phyloP scores from a whole-genome alignment of 2,113 vertebrate genomes.

The Crotalus tigris region DNA sequence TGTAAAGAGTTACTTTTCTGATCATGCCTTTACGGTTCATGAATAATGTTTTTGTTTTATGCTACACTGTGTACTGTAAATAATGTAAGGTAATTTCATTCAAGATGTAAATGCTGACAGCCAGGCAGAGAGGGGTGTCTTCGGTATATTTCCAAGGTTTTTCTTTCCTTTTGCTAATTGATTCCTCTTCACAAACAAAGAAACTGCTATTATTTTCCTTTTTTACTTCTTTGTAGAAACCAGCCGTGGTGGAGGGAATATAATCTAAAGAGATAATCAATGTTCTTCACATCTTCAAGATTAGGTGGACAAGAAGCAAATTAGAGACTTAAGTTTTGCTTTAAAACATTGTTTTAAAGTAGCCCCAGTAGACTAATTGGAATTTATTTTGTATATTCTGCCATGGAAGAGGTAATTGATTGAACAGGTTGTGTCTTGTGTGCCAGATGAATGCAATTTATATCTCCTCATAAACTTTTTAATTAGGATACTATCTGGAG shows the following conservation, averaged over 20 bases:
- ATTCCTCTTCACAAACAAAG: background rate
- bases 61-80: background rate
- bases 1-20: background rate
- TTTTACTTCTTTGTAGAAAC: background rate
- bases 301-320: background rate
- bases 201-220: background rate
- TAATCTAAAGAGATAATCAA: background rate
- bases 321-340: background rate
- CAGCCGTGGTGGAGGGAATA: background rate
- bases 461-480: background rate
- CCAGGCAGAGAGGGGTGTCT: background rate
- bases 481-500: background rate
- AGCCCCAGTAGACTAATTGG: background rate
- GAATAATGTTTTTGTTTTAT: background rate
- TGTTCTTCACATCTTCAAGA: background rate
- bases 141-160: background rate
- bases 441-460: background rate
- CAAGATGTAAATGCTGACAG: background rate
- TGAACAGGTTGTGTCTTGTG: background rate
- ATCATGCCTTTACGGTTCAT: background rate
- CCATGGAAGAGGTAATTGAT: background rate
- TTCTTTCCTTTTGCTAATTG: background rate
- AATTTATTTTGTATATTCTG: background rate
- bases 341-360: background rate
- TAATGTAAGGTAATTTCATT: background rate